A percentile compares a stretch with the other conserved stretches of the same genome.
Conservation (phyloP, 2,888 invertebrate species). For the Elegia similella region DNA sequence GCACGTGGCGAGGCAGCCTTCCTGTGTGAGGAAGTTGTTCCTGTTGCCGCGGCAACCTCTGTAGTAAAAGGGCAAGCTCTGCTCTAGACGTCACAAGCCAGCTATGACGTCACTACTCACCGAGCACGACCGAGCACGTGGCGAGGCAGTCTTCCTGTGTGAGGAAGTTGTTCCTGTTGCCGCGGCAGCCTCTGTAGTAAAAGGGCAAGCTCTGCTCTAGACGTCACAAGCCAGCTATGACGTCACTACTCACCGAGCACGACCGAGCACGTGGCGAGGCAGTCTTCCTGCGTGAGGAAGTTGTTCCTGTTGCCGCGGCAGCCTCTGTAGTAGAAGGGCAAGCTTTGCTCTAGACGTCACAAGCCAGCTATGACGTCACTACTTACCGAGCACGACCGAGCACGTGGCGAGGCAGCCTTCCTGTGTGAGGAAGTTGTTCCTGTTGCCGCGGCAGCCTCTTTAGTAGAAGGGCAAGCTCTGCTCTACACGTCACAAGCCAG, state of each 20-base stretch:
- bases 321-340: slow-evolving; percentile 93
- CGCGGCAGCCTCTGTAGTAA: slow-evolving; percentile 93
- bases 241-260: slow-evolving; percentile 82
- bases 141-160: slow-evolving; percentile 88
- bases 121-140: slow-evolving; percentile 85
- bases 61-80: no score
- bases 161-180: slow-evolving; percentile 95
- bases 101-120: no score
- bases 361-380: no score
- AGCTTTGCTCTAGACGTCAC: no score
- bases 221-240: no score
- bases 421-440: slow-evolving; percentile 93
- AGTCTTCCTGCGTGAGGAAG: slow-evolving; percentile 91
- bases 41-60: no score
- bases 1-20: slow-evolving; percentile 89
- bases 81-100: no score
- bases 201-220: slow-evolving; percentile 95
- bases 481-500: no score
- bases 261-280: slow-evolving; percentile 85
- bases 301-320: slow-evolving; percentile 96
- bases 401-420: slow-evolving; percentile 90
- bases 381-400: slow-evolving; percentile 81
- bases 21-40: slow-evolving; percentile 92
- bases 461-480: slow-evolving; percentile 94
- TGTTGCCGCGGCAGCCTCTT: slow-evolving; percentile 94